Base-by-base conservation (phyloP, 1,140 invertebrate genomes). In the Saccostrea echinata region DNA sequence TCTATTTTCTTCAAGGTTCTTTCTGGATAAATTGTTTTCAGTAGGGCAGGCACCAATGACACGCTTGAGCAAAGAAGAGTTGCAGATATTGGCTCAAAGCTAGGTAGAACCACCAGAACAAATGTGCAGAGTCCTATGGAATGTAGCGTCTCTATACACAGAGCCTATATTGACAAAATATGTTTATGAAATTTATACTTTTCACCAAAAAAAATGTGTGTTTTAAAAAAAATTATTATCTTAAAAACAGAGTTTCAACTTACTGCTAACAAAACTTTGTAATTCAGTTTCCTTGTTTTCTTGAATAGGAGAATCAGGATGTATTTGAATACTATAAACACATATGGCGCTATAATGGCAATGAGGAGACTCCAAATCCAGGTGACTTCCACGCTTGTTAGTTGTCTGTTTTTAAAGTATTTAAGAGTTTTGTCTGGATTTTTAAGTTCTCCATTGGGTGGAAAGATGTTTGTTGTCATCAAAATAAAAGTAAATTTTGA, bases 31-130 rank as follows among this genome's bases (percentile, higher is more conserved):
- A 91, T 89, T 33, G 92, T 90, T 84, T 91, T 93, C 24, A 93
- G 84, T 27, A 92, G 43, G 9, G 86, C 88, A 35, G 91, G 94
- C 12, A 94, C 71, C 27, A 90, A 68, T 13, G 89, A 92, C 13
- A 92, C 89, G 43, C 90, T 93, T 53, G 88, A 55, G 87, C 90
- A 85, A 1, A 93, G 86, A 13, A 91, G 27, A 24, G 84, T 82
- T 21, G 90, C 91, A 9, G 90, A 82, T 18, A 93, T 30, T 35
- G 92, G 92, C 57, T 94, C 92, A 84, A 91, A 88, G 82, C 89
- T 91, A 24, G 94, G 94, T 61, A 94, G 71, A 61, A 94, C 90
- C 55, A 91, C 90, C 71, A 94, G 93, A 16, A 94, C 92, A 61
- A 94, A 88, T 9, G 92, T 88, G 61, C 90, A 92, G 21, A 94